Evolutionary conservation across 2,888 invertebrate species (phyloP).

Genomic region (Lymantria monacha): DNA sequence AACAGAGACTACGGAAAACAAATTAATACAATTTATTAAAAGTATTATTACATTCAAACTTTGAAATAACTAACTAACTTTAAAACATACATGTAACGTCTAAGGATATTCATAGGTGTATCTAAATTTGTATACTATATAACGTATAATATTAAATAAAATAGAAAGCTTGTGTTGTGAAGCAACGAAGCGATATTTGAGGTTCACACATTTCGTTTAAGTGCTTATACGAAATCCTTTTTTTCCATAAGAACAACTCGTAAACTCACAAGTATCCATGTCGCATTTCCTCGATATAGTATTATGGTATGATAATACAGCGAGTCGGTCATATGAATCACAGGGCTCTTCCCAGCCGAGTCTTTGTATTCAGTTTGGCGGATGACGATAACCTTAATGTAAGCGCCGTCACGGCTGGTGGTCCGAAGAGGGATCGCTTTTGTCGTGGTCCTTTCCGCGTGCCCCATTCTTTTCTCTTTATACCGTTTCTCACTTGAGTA

Average conservation of each 20-base stretch:
- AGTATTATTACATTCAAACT: no score
- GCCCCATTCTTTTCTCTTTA: constrained; percentile 77
- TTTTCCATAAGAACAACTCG: constrained; percentile 39
- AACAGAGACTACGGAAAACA: no score
- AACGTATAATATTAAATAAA: background rate
- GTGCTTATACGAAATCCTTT: constrained; percentile 30
- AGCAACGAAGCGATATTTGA: constrained; percentile 6
- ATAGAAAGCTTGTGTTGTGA: constrained; percentile 1
- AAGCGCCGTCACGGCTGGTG: constrained; percentile 80
- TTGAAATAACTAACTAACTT: no score
- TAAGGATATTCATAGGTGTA: background rate
- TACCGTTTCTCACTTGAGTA: constrained; percentile 80
- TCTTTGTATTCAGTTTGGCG: constrained; percentile 79
- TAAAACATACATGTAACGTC: no score
- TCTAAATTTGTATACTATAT: constrained; percentile 2
- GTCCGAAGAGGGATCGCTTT: constrained; percentile 79
- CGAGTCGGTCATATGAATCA: constrained; percentile 72
- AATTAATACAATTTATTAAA: no score
- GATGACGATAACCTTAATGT: constrained; percentile 81
- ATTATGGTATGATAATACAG: constrained; percentile 64
- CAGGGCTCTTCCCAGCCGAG: constrained; percentile 62
- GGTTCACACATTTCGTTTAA: constrained; percentile 21
- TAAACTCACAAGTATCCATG: constrained; percentile 41
- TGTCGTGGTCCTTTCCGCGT: constrained; percentile 76
- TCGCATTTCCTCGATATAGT: constrained; percentile 59